Base-by-base conservation (phyloP, 2,113 vertebrate species). In the Monopterus albus region DNA sequence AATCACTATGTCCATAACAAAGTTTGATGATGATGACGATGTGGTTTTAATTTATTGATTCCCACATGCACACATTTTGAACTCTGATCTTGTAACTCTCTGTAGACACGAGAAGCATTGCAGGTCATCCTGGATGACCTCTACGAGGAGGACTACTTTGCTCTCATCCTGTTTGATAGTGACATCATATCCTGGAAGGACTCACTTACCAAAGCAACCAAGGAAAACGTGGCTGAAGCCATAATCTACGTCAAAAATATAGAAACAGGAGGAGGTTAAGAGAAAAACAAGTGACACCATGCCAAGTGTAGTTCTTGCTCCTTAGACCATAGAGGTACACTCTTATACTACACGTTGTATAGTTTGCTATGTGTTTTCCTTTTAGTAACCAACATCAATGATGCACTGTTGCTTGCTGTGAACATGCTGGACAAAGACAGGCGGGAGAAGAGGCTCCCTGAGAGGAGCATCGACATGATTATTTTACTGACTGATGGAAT, bases 401-500 rank as follows among this genome's bases (percentile, higher is more conserved):
- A 5, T 3, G 86, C 76, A 11, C 18, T 94, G 35, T 21, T 94
- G 49, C 50, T 0, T 26, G 91, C 51, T 0, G 79, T 89, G 4
- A 0, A 63, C 0, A 83, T 93, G 79, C 28, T 95, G 71, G 3
- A 52, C 1, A 28, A 17, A 14, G 89, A 85, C 57, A 82, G 63
- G 17, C 14, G 31, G 13, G 21, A 63, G 0, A 75, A 85, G 1
- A 71, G 1, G 2, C 51, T 92, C 17, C 85, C 86, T 29, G 87
- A 91, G 14, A 90, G 72, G 46, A 92, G 91, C 21, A 13, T 84
- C 9, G 90, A 85, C 23, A 93, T 94, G 81, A 60, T 94, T 52
- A 89, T 95, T 51, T 72, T 94, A 59, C 75, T 95, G 79, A 94
- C 93, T 20, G 93, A 94, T 58, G 92, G 92, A 45, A 81, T 82